Conservation (phyloP, 1,140 invertebrate genomes). For the Bombus waltoni region DNA sequence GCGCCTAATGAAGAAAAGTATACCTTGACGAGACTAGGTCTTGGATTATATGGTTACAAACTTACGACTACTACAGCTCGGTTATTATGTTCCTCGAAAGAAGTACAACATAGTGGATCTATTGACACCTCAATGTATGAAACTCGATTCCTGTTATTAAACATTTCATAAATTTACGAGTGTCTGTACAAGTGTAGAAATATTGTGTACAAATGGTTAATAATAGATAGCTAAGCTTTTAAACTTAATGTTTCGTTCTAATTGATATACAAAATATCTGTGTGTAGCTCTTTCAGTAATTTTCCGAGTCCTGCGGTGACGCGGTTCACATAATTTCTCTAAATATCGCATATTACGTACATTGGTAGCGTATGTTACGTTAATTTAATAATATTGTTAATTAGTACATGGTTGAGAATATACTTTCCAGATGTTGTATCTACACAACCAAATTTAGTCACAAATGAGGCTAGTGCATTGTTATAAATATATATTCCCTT, state of each 20-base stretch:
- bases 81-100: background rate
- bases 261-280: background rate
- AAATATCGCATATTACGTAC: background rate
- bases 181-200: background rate
- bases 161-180: background rate
- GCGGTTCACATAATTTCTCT: background rate
- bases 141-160: background rate
- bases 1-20: constrained; percentile 15
- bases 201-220: background rate
- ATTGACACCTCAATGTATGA: background rate
- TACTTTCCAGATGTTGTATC: background rate
- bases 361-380: background rate
- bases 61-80: background rate
- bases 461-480: no score
- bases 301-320: background rate
- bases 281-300: background rate
- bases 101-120: background rate
- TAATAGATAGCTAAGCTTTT: background rate
- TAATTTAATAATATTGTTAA: background rate
- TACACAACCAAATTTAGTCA: no score
- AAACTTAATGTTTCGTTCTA: background rate
- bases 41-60: background rate
- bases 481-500: no score
- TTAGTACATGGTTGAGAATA: background rate
- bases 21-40: background rate